Evolutionary conservation across 2,797 vertebrate species (phyloP).

Genomic region (Parauchenoglanis punctatus): DNA sequence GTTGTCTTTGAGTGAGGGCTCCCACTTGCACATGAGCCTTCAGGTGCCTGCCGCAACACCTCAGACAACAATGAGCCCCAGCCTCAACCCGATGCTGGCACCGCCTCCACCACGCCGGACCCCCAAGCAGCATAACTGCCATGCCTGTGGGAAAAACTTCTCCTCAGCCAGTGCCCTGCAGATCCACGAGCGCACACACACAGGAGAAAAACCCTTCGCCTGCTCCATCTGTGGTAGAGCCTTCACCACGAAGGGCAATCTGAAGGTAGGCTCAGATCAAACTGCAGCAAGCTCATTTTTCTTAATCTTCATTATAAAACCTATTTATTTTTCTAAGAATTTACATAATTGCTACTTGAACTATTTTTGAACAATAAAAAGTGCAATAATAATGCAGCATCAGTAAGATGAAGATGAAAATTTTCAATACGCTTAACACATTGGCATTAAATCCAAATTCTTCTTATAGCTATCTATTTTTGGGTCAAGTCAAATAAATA

Average conservation of each 20-base stretch:
- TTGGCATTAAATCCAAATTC: background rate
- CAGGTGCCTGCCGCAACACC: slow-evolving; percentile 85
- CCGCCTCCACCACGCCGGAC: slow-evolving; percentile 95
- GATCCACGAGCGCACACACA: slow-evolving; percentile 99
- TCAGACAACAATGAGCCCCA: slow-evolving; percentile 87
- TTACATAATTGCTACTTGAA: background rate
- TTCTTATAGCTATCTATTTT: background rate
- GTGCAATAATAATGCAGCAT: background rate
- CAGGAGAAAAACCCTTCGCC: slow-evolving; percentile 98
- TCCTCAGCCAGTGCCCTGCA: slow-evolving; percentile 98
- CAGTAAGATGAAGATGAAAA: background rate
- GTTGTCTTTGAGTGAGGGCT: slow-evolving; percentile 84
- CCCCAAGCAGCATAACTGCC: slow-evolving; percentile 99
- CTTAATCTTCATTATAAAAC: background rate
- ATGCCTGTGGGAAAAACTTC: slow-evolving; percentile 98
- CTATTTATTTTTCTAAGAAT: background rate
- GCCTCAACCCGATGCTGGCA: slow-evolving; percentile 93
- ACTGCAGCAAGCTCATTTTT: background rate
- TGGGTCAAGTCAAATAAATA: background rate
- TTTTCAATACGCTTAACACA: background rate
- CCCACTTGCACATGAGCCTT: slow-evolving; percentile 85
- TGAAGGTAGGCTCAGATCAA: slow-evolving; percentile 85
- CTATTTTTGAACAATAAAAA: background rate
- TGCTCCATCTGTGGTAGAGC: slow-evolving; percentile 98
- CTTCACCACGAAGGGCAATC: slow-evolving; percentile 99